A percentile compares a stretch with the other conserved stretches of the same genome.
These are phyloP conservation scores for Mormyrus proboscirostris DNA, from an alignment of 2,797 vertebrate species.

Conservation along the genomic window DNA sequence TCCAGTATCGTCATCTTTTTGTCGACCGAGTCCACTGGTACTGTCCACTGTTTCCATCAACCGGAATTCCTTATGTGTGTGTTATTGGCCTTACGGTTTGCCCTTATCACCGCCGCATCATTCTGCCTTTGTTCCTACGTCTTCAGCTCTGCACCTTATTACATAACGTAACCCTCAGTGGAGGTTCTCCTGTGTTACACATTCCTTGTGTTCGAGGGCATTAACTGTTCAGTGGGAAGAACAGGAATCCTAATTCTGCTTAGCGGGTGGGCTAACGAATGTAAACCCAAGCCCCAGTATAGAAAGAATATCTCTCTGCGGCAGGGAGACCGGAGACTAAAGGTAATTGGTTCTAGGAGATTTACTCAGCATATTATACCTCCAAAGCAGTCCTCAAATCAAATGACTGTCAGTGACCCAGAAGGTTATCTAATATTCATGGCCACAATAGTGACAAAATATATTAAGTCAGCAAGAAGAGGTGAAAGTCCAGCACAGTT, in stretches of 20 bases:
- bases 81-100: background rate
- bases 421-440: slow-evolving; percentile 1
- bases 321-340: background rate
- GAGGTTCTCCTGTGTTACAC: background rate
- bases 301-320: background rate
- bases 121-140: background rate
- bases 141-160: background rate
- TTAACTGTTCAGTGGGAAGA: slow-evolving; percentile 8
- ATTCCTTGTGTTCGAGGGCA: background rate
- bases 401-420: slow-evolving; percentile 2
- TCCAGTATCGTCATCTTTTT: background rate
- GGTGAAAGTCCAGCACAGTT: background rate
- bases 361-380: background rate
- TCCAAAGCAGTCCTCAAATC: background rate
- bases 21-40: background rate
- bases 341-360: background rate
- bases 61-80: background rate
- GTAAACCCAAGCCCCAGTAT: background rate
- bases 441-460: background rate
- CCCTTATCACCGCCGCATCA: background rate
- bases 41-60: background rate
- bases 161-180: background rate
- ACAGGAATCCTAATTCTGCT: background rate
- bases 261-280: background rate
- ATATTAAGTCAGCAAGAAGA: background rate